Conservation (phyloP, 2,888 invertebrate species). For the Dione juno region DNA sequence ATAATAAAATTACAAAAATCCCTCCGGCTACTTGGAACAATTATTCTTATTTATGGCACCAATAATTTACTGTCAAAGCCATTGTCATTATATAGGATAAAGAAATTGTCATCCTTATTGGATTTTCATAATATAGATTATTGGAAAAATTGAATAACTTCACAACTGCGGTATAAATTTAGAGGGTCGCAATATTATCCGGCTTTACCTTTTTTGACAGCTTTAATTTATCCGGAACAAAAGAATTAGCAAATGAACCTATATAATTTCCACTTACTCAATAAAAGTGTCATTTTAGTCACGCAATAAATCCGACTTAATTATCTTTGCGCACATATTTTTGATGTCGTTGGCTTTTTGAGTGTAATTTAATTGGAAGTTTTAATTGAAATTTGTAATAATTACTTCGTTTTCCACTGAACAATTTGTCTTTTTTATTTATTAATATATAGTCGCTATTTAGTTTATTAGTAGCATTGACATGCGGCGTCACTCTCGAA, state of each 20-base stretch:
- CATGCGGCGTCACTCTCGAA: too few species aligned
- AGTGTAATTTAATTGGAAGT: conserved; percentile 13
- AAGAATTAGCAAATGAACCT: conserved; percentile 39
- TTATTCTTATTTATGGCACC: conserved; percentile 76
- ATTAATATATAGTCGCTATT: too few species aligned
- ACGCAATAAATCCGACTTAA: conserved; percentile 37
- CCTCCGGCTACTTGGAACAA: conserved; percentile 72
- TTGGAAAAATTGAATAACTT: conserved; percentile 49
- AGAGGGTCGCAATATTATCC: conserved; percentile 36
- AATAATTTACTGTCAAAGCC: conserved; percentile 75
- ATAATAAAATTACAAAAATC: conserved; percentile 77
- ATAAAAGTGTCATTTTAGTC: conserved; percentile 38
- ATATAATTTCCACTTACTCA: conserved; percentile 36
- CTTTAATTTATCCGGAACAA: conserved; percentile 43
- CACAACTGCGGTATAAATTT: conserved; percentile 42
- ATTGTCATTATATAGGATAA: conserved; percentile 65
- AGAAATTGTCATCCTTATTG: conserved; percentile 61
- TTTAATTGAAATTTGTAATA: conserved; percentile 3
- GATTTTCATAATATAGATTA: conserved; percentile 56
- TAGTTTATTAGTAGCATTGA: too few species aligned
- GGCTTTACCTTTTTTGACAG: conserved; percentile 43
- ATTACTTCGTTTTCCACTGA: neutral
- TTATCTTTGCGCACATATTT: conserved; percentile 33
- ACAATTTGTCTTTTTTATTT: too few species aligned
- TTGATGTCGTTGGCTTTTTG: conserved; percentile 32